Conservation (phyloP, 2,113 vertebrate species). For the Tragelaphus scriptus region DNA sequence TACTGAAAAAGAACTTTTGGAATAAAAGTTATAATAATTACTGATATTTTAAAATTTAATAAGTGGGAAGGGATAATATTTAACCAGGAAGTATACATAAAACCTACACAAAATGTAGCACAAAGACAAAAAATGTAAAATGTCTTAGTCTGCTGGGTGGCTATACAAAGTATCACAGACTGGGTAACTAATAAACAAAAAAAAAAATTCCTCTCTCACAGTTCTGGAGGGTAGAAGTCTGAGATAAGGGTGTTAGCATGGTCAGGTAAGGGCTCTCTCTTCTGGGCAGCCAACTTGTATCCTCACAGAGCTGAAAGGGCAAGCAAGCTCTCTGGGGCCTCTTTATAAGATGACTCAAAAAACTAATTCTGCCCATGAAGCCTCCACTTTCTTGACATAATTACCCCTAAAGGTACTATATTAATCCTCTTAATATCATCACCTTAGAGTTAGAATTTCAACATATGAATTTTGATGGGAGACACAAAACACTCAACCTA, state of each 20-base stretch:
- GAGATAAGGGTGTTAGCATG: not conserved
- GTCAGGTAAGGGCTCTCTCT: not conserved
- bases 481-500: not conserved
- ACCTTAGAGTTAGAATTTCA: not conserved
- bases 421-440: not conserved
- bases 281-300: not conserved
- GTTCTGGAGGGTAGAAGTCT: not conserved
- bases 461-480: not conserved
- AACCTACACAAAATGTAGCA: not conserved
- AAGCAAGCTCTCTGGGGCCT: not conserved
- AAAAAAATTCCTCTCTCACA: not conserved
- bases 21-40: not conserved
- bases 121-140: not conserved
- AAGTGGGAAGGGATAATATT: not conserved
- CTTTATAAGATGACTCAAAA: not conserved
- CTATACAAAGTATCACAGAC: not conserved
- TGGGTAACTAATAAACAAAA: not conserved
- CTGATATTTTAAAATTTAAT: not conserved
- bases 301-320: not conserved
- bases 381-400: not conserved
- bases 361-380: not conserved
- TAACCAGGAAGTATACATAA: not conserved
- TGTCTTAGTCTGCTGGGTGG: not conserved
- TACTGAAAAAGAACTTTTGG: not conserved
- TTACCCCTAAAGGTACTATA: not conserved